These are phyloP conservation scores for Falcunculus frontatus DNA, from an alignment of 2,113 vertebrate genomes.

Conservation along the genomic window DNA sequence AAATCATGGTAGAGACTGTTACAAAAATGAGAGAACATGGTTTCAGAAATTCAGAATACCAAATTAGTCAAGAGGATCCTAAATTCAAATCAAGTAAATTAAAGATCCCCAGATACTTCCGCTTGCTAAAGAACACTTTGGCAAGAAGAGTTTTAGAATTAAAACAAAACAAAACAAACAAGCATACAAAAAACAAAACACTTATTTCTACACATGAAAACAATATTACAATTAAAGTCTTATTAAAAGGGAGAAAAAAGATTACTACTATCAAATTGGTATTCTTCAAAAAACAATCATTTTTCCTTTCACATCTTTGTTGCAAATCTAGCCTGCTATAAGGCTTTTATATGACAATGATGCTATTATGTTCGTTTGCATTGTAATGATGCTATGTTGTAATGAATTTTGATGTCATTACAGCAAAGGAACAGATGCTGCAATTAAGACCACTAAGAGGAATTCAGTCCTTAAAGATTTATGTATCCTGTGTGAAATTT, in stretches of 20 bases:
- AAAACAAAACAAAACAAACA: background rate
- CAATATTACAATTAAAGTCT: background rate
- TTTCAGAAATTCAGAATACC: background rate
- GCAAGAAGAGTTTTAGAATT: background rate
- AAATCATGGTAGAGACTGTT: background rate
- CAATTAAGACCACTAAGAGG: constrained; percentile 12
- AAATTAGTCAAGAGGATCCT: background rate
- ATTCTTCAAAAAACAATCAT: background rate
- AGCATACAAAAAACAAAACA: background rate
- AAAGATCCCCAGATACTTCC: background rate
- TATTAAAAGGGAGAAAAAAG: background rate
- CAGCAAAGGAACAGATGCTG: constrained; percentile 20
- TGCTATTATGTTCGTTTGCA: constrained; percentile 8
- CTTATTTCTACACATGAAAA: background rate
- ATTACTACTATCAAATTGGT: background rate
- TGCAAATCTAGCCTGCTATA: background rate
- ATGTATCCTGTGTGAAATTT: background rate
- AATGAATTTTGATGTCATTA: constrained; percentile 42
- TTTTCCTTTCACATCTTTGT: background rate
- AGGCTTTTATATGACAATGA: background rate
- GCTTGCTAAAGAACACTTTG: background rate
- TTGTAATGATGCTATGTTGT: background rate
- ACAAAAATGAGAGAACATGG: background rate
- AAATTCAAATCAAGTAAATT: background rate
- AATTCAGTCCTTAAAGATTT: background rate